Base-by-base conservation (phyloP, 1,140 invertebrate species). In the Zeugodacus cucurbitae region DNA sequence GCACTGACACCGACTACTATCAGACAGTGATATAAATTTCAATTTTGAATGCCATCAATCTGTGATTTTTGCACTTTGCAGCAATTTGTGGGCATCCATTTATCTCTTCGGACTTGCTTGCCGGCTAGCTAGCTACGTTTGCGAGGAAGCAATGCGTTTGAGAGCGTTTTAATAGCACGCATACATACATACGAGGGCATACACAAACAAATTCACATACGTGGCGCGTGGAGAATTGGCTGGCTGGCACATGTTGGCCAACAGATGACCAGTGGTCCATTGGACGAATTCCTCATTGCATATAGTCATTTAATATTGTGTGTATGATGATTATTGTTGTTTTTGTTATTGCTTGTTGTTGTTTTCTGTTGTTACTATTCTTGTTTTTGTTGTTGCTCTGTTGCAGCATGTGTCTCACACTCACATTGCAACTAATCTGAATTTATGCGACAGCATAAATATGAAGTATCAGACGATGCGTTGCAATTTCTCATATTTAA, bases 41-140 rank as follows among this genome's bases (percentile, higher is more conserved):
- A 86, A 86, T 86, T 86, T 87, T 87, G 86, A 87, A 87, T 62
- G 58, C 57, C 86, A 87, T 87, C 86, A 87, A 87, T 87, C 86
- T 64, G 86, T 87, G 86, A 87, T 87, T 87, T 44, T 67, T 64
- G 86, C 59, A 64, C 59, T 87, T 87, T 87, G 59, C 86, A 44
- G 57, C 86, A 87, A 87, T 87, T 87, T 87, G 86, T 87, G 86
- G 86, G 59, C 85, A 86, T 57, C 54, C 85, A 86, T 86, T 57
- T 86, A 86, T 32, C 32, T 37, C 29, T 58, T 7, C 20, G 29
- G 44, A 54, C 74, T 34, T n/a, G n/a, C 48, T 34, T 74, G 32
- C 70, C n/a, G 8, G 29, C 67, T 14, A 17, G 17, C 22, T 41
- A 74, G 29, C 32, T 14, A n/a, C 8, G 22, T 20, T 20, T 44